A percentile compares a stretch with the other conserved stretches of the same genome.
Evolutionary conservation across 2,113 vertebrate genomes (phyloP).

Genomic region (Eurystomus gularis): DNA sequence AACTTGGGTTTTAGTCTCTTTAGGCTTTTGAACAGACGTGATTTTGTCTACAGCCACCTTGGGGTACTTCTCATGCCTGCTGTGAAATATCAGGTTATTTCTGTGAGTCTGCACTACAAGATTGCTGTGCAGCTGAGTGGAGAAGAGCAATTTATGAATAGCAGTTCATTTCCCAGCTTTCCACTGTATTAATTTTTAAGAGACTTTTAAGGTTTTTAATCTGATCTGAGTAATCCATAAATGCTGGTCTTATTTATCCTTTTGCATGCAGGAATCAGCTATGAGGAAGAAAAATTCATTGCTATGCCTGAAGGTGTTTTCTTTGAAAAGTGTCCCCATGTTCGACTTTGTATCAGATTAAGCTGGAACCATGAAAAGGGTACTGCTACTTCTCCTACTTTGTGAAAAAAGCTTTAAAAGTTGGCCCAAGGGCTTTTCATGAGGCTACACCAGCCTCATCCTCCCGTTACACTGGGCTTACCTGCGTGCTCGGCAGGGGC

Average conservation of each 20-base stretch:
- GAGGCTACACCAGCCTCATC: rapidly evolving
- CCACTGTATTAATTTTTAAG: not conserved
- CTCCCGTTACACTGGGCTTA: rapidly evolving
- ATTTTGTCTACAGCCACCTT: not conserved
- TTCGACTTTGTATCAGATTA: not conserved
- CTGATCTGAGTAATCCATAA: not conserved
- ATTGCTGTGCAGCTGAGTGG: not conserved
- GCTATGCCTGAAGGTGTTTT: not conserved
- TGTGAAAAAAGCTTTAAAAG: not conserved
- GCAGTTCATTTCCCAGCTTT: not conserved
- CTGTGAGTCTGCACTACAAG: not conserved
- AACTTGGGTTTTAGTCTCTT: not conserved
- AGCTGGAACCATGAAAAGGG: not conserved
- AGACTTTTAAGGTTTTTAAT: not conserved
- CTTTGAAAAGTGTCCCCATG: rapidly evolving
- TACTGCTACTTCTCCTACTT: not conserved
- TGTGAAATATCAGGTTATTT: not conserved
- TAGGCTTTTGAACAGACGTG: not conserved
- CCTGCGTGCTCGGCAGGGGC: not conserved
- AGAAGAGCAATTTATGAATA: not conserved
- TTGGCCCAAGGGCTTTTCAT: rapidly evolving
- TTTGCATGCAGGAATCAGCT: not conserved
- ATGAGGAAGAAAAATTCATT: too few species aligned
- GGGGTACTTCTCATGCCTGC: not conserved
- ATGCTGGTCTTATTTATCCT: not conserved